Evolutionary conservation across 1,140 invertebrate genomes (phyloP).

Genomic region (Bombus waltoni): DNA sequence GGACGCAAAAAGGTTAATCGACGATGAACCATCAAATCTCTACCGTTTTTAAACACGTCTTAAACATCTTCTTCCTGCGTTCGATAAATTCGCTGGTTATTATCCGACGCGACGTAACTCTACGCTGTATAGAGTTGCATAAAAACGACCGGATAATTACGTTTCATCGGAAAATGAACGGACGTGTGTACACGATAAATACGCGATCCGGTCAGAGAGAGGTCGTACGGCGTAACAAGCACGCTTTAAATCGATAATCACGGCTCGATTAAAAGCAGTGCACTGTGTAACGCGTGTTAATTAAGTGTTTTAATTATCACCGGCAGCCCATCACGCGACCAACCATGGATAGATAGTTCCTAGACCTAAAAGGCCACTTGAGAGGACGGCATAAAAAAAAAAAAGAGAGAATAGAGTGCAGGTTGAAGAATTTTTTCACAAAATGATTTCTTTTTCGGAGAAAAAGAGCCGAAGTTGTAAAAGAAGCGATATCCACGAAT

Average conservation of each 20-base stretch:
- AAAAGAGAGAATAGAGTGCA: background rate
- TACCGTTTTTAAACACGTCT: conserved; percentile 3
- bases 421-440: background rate
- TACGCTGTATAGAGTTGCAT: conserved; percentile 23
- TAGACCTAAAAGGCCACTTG: background rate
- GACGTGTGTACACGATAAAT: conserved; percentile 6
- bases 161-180: conserved; percentile 12
- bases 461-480: background rate
- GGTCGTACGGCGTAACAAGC: conserved; percentile 10
- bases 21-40: conserved; percentile 28
- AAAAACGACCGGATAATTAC: conserved; percentile 31
- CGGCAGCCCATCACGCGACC: background rate
- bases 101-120: conserved; percentile 21
- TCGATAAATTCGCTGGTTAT: conserved; percentile 21
- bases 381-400: background rate
- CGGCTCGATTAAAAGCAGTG: conserved; percentile 45
- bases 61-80: conserved; percentile 48
- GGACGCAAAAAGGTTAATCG: background rate
- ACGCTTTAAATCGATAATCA: conserved; percentile 39
- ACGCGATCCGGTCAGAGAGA: background rate
- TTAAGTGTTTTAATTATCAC: conserved; percentile 25
- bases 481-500: background rate
- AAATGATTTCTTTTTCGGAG: background rate
- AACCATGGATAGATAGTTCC: background rate
- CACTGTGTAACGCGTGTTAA: conserved; percentile 9